A percentile compares a stretch with the other conserved stretches of the same genome.
These are phyloP conservation scores for Mamestra configurata DNA, from an alignment of 1,140 invertebrate species.

Conservation along the genomic window DNA sequence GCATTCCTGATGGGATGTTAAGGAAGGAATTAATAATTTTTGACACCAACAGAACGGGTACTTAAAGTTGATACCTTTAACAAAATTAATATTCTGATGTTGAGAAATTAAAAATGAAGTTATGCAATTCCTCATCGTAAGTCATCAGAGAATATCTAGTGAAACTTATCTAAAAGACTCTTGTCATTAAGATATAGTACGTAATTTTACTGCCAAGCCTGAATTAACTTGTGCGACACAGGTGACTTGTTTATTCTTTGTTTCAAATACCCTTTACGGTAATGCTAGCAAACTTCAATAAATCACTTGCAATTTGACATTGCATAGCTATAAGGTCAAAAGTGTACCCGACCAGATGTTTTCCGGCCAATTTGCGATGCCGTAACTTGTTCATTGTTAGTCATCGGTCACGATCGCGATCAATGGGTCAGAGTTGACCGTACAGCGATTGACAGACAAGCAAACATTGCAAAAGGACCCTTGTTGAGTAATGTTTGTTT, in stretches of 20 bases:
- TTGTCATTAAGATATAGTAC: background rate
- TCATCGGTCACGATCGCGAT: constrained; percentile 72
- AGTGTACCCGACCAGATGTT: constrained; percentile 59
- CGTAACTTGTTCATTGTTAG: constrained; percentile 68
- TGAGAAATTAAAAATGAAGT: constrained; percentile 2
- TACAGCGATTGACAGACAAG: constrained; percentile 58
- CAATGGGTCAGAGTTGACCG: constrained; percentile 73
- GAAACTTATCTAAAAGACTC: background rate
- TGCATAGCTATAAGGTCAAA: constrained; percentile 68
- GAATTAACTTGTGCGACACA: background rate
- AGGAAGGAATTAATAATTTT: constrained; percentile 7
- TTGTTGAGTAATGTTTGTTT: constrained; percentile 36
- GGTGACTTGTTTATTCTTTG: background rate
- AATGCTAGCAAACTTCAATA: background rate
- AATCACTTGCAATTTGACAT: constrained; percentile 61
- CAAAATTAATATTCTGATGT: background rate
- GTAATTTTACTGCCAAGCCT: background rate
- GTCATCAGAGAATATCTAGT: background rate
- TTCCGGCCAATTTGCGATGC: constrained; percentile 67
- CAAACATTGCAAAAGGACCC: constrained; percentile 33
- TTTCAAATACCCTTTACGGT: background rate
- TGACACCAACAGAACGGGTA: too few relatives aligned
- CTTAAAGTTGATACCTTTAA: background rate
- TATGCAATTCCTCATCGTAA: background rate
- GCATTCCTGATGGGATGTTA: background rate